Evolutionary conservation across 1,140 invertebrate species (phyloP).

Genomic region (Zaprionus africanus): DNA sequence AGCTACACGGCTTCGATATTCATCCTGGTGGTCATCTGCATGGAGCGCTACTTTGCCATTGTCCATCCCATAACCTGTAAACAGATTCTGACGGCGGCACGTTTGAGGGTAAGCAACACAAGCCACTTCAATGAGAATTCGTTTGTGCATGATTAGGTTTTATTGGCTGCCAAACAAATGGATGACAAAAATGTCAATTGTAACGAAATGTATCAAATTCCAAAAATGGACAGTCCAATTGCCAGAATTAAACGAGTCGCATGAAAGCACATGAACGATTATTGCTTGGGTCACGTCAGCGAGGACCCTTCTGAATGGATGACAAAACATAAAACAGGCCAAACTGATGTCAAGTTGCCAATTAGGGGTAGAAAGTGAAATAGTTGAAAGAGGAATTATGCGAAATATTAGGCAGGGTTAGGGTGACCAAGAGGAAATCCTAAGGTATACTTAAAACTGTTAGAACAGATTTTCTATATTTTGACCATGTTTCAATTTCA

Average conservation of each 20-base stretch:
- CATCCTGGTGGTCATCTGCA: constrained; percentile 92
- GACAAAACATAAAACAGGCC: constrained; percentile 1
- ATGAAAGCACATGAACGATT: constrained; percentile 1
- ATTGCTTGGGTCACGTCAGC: constrained; percentile 8
- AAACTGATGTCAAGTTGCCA: background rate
- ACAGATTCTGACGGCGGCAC: constrained; percentile 89
- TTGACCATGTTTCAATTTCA: no score
- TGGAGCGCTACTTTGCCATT: constrained; percentile 93
- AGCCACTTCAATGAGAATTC: background rate
- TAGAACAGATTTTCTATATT: no score
- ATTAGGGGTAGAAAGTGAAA: background rate
- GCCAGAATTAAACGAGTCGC: constrained; percentile 10
- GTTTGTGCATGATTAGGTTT: constrained; percentile 14
- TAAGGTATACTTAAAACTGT: no score
- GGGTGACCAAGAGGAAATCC: no score
- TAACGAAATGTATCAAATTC: constrained; percentile 19
- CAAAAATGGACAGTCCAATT: constrained; percentile 1
- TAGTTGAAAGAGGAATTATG: background rate
- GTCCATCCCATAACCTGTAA: constrained; percentile 92
- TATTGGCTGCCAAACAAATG: constrained; percentile 7
- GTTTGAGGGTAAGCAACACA: constrained; percentile 87
- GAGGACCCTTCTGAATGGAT: background rate
- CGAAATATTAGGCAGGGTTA: background rate
- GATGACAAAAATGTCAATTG: background rate
- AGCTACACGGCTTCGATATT: constrained; percentile 93